phyloP scores from a whole-genome alignment of 2,888 invertebrate species.

The Marronus borbonicus region DNA sequence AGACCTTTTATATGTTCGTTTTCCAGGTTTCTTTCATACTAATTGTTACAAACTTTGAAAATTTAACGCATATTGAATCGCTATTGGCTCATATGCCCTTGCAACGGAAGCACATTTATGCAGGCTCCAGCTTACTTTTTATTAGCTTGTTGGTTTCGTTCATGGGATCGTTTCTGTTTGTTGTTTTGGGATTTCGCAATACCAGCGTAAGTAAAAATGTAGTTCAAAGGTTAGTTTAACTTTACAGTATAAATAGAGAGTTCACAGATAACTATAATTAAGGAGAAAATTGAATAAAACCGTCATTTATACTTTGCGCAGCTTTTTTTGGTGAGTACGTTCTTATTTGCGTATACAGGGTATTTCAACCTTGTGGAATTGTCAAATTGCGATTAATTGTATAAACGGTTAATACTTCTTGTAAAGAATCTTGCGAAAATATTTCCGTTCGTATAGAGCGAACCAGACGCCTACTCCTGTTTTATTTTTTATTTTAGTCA shows the following conservation, averaged over 20 bases:
- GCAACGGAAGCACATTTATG: constrained; percentile 21
- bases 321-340: too few species aligned
- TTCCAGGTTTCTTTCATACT: constrained; percentile 45
- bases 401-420: too few species aligned
- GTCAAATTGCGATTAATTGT: too few species aligned
- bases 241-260: too few species aligned
- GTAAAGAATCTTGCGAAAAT: too few species aligned
- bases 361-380: too few species aligned
- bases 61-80: constrained; percentile 41
- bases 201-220: constrained; percentile 41
- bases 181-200: constrained; percentile 52
- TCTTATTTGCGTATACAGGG: too few species aligned
- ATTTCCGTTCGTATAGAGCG: too few species aligned
- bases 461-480: too few species aligned
- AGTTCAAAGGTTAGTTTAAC: too few species aligned
- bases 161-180: constrained; percentile 53
- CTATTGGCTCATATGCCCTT: constrained; percentile 36
- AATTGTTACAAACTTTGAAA: constrained; percentile 34
- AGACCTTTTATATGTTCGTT: not conserved
- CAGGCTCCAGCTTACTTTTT: constrained; percentile 33
- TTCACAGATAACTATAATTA: not conserved
- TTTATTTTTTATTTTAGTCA: too few species aligned
- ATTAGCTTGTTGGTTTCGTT: constrained; percentile 48
- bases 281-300: not conserved
- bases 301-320: too few species aligned